Base-by-base conservation (phyloP, 2,113 vertebrate species). In the Tragelaphus scriptus region DNA sequence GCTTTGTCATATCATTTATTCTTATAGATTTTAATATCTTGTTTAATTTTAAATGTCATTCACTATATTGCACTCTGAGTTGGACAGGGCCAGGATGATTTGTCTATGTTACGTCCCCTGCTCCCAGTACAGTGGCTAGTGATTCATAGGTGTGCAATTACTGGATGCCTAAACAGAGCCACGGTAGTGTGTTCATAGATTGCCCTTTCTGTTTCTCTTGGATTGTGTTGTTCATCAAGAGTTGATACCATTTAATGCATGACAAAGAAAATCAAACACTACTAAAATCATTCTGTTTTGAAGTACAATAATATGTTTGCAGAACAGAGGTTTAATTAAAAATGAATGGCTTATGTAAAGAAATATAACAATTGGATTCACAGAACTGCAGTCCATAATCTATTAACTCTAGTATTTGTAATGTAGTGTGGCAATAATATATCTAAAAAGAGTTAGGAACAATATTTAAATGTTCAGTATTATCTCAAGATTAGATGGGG, bases 241-340 rank as follows among this genome's bases (percentile, higher is more conserved):
- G 82, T 90, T 96, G 93, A 97, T 97, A 95, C 56, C 98, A 93
- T 97, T 97, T 97, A 97, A 96, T 97, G 77, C 93, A 97, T 97
- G 97, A 94, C 58, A 97, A 96, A 79, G 96, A 97, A 98, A 95
- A 98, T 91, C 87, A 98, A 97, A 97, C 56, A 95, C 55, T 51
- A 97, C 56, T 65, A 84, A 98, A 97, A 90, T 95, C 80, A 93
- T 97, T 98, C 93, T 95, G 55, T 92, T 98, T 91, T 98, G 93
- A 97, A 97, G 61, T 97, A 21, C 28, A 95, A 80, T 97, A 97
- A 97, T 96, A 95, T 98, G 92, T 98, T 98, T 98, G 93, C 81
- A 95, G 95, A 95, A 30, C 55, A 97, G 80, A 92, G n/a, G 59
- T 95, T 98, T 98, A 98, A 98, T 98, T 98, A 98, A 98, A 98